A percentile compares a stretch with the other conserved stretches of the same genome.
phyloP scores from a whole-genome alignment of 2,888 invertebrate genomes.

The Trichogramma evanescens region DNA sequence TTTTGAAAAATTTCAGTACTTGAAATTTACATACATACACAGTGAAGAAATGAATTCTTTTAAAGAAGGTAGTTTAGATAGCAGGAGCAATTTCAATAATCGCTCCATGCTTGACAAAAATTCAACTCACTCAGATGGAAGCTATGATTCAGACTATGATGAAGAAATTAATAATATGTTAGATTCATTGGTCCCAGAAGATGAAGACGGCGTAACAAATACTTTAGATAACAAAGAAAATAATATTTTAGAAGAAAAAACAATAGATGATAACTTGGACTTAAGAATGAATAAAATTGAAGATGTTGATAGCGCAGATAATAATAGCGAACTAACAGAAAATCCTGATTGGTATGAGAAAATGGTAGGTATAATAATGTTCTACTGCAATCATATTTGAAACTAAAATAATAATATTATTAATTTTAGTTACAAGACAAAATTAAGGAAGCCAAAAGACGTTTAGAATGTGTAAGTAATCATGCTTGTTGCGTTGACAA shows the following conservation, averaged over 20 bases:
- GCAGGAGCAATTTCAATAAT: neutral
- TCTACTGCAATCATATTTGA: neutral
- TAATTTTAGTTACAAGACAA: conserved; percentile 13
- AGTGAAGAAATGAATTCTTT: conserved; percentile 17
- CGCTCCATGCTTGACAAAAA: conserved; percentile 10
- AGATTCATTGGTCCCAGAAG: neutral
- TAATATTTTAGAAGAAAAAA: neutral
- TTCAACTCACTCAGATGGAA: neutral
- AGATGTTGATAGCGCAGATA: neutral
- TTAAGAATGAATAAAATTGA: neutral
- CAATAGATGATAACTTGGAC: neutral
- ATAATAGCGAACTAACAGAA: conserved; percentile 2
- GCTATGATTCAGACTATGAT: conserved; percentile 12
- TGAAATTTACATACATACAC: neutral
- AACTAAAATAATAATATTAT: neutral
- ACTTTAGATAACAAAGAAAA: conserved; percentile 5
- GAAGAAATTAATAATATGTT: conserved; percentile 13
- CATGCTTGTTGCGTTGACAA: conserved; percentile 7
- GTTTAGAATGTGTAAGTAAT: conserved; percentile 11
- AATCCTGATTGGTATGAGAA: conserved; percentile 11
- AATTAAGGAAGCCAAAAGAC: conserved; percentile 7
- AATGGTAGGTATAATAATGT: conserved; percentile 3
- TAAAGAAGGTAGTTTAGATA: neutral
- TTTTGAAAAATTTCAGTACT: too few relatives aligned
- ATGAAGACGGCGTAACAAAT: neutral